Base-by-base conservation (phyloP, 1,140 invertebrate species). In the Helicoverpa armigera region DNA sequence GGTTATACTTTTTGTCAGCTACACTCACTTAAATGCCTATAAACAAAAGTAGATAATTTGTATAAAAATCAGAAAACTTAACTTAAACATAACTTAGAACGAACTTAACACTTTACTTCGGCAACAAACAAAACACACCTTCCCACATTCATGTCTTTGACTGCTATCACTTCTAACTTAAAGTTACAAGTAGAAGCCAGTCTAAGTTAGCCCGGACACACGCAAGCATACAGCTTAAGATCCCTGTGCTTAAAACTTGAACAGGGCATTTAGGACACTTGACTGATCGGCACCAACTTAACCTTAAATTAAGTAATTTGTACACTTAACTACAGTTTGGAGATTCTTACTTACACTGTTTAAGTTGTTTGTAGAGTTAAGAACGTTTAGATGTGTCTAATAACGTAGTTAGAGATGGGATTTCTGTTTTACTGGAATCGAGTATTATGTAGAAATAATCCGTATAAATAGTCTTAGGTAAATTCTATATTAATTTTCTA, bases 231-330 rank as follows among this genome's bases (percentile, higher is more conserved):
- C 58, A 61, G 48, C 60, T 50, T 31, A 80, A 81, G 51, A 60
- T 56, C 60, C 72, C 35, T 35, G 75, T 74, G 60, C 58, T 81
- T 61, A 81, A 75, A 82, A 77, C 80, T 83, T 85, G 87, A 83
- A 83, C 83, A 65, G 74, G 65, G 81, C 78, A 80, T 86, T 92
- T 87, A 91, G 84, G 82, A 84, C 88, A 86, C 85, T 91, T 89
- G 90, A 92, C 77, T 93, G 92, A 93, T 93, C 87, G 91, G 84
- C 86, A 82, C 83, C 85, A 88, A 91, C 90, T 92, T 94, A 91
- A 91, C 92, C 92, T 91, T 88, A 90, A 92, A 93, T 94, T 94
- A 94, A 94, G 92, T 93, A 94, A 94, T 94, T 93, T 94, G 92
- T 92, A 91, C 88, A 94, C 92, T 93, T 94, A 94, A 94, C 91